A percentile compares a stretch with the other conserved stretches of the same genome.
phyloP scores from a whole-genome alignment of 2,113 vertebrate genomes.

The Leptosomus discolor region DNA sequence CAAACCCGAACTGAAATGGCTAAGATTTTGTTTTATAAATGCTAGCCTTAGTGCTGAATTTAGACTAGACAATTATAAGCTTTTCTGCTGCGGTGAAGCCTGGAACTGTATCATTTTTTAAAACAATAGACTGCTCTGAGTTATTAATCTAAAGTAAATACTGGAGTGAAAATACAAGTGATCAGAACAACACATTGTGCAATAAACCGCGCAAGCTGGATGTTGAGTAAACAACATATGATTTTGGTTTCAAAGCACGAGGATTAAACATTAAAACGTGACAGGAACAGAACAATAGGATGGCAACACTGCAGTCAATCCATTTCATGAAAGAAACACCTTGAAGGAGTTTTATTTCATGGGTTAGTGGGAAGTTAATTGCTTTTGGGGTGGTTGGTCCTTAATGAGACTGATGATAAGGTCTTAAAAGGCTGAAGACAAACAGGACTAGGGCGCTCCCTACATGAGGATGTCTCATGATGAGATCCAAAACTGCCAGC shows the following conservation, averaged over 20 bases:
- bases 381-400: not conserved
- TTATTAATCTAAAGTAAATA: not conserved
- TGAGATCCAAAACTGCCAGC: not conserved
- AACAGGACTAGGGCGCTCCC: not conserved
- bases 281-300: not conserved
- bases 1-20: not conserved
- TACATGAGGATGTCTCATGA: not conserved
- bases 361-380: no score
- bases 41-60: not conserved
- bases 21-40: not conserved
- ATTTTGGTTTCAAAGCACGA: not conserved
- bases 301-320: not conserved
- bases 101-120: not conserved
- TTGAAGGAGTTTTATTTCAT: not conserved
- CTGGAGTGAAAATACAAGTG: not conserved
- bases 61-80: not conserved
- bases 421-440: not conserved
- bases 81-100: not conserved
- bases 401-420: not conserved
- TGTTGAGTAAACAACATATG: not conserved
- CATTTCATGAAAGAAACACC: not conserved
- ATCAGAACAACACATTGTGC: not conserved
- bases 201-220: rapidly evolving
- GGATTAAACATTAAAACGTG: not conserved
- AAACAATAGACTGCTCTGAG: not conserved